Percentiles rank a stretch among this genome's conserved stretches.
Evolutionary conservation across 1,140 invertebrate species (phyloP).

Genomic region (Zaprionus ghesquierei): DNA sequence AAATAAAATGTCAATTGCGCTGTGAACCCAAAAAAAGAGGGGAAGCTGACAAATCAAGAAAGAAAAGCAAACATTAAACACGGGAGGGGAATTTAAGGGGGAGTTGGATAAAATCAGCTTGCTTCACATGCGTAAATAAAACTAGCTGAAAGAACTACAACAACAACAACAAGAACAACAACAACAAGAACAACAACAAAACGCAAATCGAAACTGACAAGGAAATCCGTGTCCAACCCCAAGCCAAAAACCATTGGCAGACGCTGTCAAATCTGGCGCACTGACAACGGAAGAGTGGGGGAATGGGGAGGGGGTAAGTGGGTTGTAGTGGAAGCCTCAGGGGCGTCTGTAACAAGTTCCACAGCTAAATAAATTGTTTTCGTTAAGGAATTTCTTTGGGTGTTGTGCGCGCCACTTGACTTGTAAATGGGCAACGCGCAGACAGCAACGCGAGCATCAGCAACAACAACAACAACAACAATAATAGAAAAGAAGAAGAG

Average conservation of each 20-base stretch:
- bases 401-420: constrained; percentile 73
- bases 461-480: no score
- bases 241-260: constrained; percentile 46
- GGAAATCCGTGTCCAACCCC: constrained; percentile 8
- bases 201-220: constrained; percentile 5
- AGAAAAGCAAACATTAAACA: constrained; percentile 15
- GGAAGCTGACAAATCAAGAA: constrained; percentile 25
- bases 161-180: constrained; percentile 19
- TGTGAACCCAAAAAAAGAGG: constrained; percentile 22
- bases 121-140: constrained; percentile 55
- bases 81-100: not conserved
- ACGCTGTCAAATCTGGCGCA: constrained; percentile 65
- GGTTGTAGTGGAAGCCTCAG: not conserved
- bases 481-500: constrained; percentile 27
- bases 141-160: constrained; percentile 39
- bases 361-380: constrained; percentile 77
- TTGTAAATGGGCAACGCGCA: constrained; percentile 63
- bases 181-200: no score
- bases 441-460: constrained; percentile 1
- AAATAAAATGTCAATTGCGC: constrained; percentile 46
- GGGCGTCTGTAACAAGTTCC: constrained; percentile 44
- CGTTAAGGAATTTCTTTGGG: constrained; percentile 69
- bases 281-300: constrained; percentile 44
- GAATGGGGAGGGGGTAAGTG: not conserved
- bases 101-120: not conserved